phyloP scores from a whole-genome alignment of 2,888 invertebrate genomes.

The Spisula subtruncata region DNA sequence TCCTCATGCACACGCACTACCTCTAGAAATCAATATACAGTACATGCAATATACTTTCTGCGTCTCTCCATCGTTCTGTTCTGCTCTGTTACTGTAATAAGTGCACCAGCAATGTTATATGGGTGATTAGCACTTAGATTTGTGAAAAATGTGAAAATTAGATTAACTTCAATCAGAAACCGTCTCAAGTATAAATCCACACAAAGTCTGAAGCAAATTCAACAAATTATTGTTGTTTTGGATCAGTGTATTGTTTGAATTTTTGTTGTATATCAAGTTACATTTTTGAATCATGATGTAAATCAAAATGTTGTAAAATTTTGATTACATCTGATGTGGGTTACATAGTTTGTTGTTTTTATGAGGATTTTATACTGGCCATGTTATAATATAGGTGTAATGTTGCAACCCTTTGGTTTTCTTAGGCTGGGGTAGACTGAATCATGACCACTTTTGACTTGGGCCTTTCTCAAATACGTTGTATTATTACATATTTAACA shows the following conservation, averaged over 20 bases:
- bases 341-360: not conserved
- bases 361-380: constrained; percentile 3
- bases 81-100: not conserved
- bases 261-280: not conserved
- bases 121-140: constrained; percentile 1
- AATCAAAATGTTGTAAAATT: not conserved
- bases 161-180: constrained; percentile 24
- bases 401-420: not conserved
- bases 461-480: too few species aligned
- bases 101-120: not conserved
- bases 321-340: constrained; percentile 2
- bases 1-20: not conserved
- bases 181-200: not conserved
- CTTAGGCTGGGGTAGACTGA: not conserved
- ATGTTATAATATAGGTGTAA: not conserved
- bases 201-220: not conserved
- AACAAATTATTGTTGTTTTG: not conserved
- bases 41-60: too few species aligned
- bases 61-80: not conserved
- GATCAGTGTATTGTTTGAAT: not conserved
- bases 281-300: not conserved
- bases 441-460: not conserved
- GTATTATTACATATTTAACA: too few species aligned
- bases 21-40: not conserved
- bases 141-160: constrained; percentile 5